Evolutionary conservation across 2,888 invertebrate genomes (phyloP).

Genomic region (Oxycera nigricornis): DNA sequence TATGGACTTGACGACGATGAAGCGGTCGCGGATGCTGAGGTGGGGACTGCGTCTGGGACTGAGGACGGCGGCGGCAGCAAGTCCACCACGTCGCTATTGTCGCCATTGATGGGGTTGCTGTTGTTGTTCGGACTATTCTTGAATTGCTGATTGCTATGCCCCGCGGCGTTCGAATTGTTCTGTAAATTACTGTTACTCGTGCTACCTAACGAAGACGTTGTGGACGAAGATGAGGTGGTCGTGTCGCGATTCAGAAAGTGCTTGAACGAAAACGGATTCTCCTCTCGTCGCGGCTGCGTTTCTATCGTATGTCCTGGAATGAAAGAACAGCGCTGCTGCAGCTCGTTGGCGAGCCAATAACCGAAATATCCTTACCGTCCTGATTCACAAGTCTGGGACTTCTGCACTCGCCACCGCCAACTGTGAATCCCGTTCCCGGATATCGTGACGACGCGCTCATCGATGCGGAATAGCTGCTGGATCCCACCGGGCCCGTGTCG

Average conservation of each 20-base stretch:
- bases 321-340: no score
- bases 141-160: conserved; percentile 27
- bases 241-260: conserved; percentile 78
- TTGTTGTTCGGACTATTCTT: conserved; percentile 39
- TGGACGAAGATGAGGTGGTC: neutral
- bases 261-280: conserved; percentile 84
- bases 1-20: conserved; percentile 43
- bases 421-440: conserved; percentile 12
- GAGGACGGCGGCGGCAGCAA: conserved; percentile 3
- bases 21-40: conserved; percentile 16
- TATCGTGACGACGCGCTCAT: conserved; percentile 9
- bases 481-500: neutral
- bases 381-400: neutral
- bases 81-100: neutral
- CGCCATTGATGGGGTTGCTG: conserved; percentile 20
- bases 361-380: neutral
- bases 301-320: conserved; percentile 39
- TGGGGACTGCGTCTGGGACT: neutral
- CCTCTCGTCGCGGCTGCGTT: conserved; percentile 62
- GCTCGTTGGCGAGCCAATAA: no score
- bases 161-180: conserved; percentile 47
- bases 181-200: conserved; percentile 47
- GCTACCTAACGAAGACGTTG: conserved; percentile 33
- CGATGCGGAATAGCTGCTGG: neutral
- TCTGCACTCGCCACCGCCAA: conserved; percentile 27